Evolutionary conservation across 2,888 invertebrate species (phyloP), one percentile per base, ranked within the genome.

Genomic region (Hoplodrina ambigua): DNA sequence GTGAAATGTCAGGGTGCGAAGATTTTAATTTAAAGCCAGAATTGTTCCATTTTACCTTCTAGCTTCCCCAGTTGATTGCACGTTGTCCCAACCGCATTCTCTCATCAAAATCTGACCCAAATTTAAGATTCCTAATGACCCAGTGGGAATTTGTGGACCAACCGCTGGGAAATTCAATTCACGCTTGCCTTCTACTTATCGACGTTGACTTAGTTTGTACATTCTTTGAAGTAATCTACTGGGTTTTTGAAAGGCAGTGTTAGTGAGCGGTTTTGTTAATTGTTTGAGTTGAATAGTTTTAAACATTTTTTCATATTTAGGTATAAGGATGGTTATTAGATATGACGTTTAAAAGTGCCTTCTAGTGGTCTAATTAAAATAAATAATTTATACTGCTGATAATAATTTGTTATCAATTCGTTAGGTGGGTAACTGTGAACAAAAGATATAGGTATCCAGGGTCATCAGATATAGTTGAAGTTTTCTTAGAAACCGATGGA

Each of bases 61-160:
- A 68, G 52, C 65, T 78, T 69, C 68, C 65, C 63, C 63, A 65
- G 77, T 81, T 80, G 76, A 77, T 80, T 83, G 72, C 78, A 72
- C 64, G 62, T 44, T 61, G 69, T 69, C 62, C 66, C 78, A 78
- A 67, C 70, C 82, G 66, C 73, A 82, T 78, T 82, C 83, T 76
- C 78, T 77, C 75, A 83, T 83, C 84, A 82, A 78, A 86, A 86
- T 86, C 76, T 85, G 87, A 86, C 87, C 88, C 78, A 85, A 87
- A 90, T 90, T 85, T 85, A 82, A 75, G 82, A 82, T 86, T 84
- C 82, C 84, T 88, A 89, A 90, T 86, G 86, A 86, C 82, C 66
- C 72, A 67, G 77, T 75, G 73, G 68, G 75, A 81, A 78, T 78
- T 76, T 81, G 82, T 69, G 74, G 70, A 60, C 64, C 74, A 58